These are phyloP conservation scores for Periphyllus acericola DNA, from an alignment of 2,888 invertebrate genomes.

Conservation along the genomic window DNA sequence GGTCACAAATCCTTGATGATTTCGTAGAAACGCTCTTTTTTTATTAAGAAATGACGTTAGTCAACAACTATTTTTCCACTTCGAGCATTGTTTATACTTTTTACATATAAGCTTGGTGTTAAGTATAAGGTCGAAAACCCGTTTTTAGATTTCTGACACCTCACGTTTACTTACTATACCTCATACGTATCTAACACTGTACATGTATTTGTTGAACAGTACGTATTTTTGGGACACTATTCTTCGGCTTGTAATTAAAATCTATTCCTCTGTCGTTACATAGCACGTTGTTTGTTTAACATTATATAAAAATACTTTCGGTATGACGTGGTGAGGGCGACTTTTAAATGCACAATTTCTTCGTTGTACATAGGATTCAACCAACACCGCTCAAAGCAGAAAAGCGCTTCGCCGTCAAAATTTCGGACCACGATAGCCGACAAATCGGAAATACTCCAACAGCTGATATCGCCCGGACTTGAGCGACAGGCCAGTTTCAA, in stretches of 20 bases:
- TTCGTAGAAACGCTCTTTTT: no score
- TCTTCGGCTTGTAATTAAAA: slow-evolving; percentile 1
- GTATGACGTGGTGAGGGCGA: background rate
- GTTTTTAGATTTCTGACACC: no score
- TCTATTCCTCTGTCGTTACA: background rate
- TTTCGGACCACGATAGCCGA: slow-evolving; percentile 52
- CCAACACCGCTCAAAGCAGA: slow-evolving; percentile 49
- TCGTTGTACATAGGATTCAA: slow-evolving; percentile 38
- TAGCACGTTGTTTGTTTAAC: background rate
- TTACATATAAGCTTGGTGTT: no score
- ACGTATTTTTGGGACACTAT: background rate
- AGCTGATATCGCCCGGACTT: slow-evolving; percentile 55
- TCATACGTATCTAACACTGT: no score
- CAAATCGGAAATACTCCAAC: slow-evolving; percentile 59
- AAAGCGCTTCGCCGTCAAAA: slow-evolving; percentile 45
- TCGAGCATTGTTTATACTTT: no score
- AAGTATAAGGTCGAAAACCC: no score
- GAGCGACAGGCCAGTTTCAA: slow-evolving; percentile 57
- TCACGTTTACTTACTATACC: no score
- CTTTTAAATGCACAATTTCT: background rate
- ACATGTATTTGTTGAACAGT: no score
- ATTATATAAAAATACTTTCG: background rate
- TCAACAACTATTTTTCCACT: no score
- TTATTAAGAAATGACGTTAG: no score
- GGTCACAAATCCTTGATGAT: no score